Conservation (phyloP, 2,888 invertebrate genomes). For the Unio delphinus region DNA sequence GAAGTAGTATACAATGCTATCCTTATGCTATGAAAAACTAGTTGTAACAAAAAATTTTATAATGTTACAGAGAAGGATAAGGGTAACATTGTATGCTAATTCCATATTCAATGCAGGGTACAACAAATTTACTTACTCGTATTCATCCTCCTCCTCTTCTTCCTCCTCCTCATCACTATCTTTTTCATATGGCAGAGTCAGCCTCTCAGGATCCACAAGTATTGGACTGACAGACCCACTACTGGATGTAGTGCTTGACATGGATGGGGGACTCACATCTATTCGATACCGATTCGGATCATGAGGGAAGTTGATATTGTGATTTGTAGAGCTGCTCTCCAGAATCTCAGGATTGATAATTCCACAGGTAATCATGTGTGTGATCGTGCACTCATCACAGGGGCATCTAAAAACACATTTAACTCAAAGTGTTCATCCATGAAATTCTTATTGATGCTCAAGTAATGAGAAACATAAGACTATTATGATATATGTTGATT, state of each 20-base stretch:
- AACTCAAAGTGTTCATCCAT: neutral
- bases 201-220: conserved; percentile 54
- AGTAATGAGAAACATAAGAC: no score
- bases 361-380: conserved; percentile 71
- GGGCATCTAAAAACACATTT: conserved; percentile 62
- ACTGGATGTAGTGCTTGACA: conserved; percentile 69
- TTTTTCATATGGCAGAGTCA: conserved; percentile 32
- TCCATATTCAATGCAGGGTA: neutral
- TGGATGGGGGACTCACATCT: conserved; percentile 68
- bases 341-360: conserved; percentile 67
- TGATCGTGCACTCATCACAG: conserved; percentile 72
- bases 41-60: no score
- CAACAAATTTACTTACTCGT: conserved; percentile 20
- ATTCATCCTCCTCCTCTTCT: conserved; percentile 12
- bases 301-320: conserved; percentile 55
- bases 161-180: conserved; percentile 26
- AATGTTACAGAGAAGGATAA: no score
- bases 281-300: conserved; percentile 64
- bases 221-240: conserved; percentile 68
- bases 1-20: no score
- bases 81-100: no score
- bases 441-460: no score
- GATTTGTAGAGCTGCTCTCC: conserved; percentile 35
- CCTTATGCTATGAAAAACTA: no score
- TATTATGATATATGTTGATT: no score